Evolutionary conservation across 2,888 invertebrate genomes (phyloP), one percentile per base, ranked within the genome.

Genomic region (Sinopyrophorus schimmeli): DNA sequence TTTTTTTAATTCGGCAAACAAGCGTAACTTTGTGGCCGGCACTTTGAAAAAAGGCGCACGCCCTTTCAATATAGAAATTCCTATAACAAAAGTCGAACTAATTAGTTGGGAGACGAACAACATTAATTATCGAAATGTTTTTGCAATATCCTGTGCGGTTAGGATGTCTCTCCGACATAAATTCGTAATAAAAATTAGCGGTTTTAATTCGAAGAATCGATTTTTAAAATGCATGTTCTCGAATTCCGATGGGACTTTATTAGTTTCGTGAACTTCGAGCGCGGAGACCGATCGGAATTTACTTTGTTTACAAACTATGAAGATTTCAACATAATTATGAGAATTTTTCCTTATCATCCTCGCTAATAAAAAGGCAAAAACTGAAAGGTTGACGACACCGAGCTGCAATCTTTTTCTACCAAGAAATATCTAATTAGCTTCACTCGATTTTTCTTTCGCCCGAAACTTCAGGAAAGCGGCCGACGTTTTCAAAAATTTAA

Each of bases 181-280:
- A 24, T 35, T 27, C 12, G 27, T 20, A 16, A 28, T 28, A 39
- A 39, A 39, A 28, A 39, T 28, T 39, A 28, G 39, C 28, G 39
- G 39, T 39, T 39, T 20, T 9, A 10, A 9, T 39, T 39, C 27
- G 28, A n/a, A 20, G 39, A 39, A 39, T 11, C 12, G 15, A 26
- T 26, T 37, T 10, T n/a, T 12, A 14, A 23, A 41, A 41, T 31
- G 30, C 24, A 3, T 12, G 26, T 42, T 18, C 27, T 42, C 16
- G 27, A 32, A 42, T 42, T 32, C 32, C 42, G 23, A 15, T 32
- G 10, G 5, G 34, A n/a, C 9, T n/a, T 21, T 9, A 21, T 21
- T 21, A 21, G 21, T n/a, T 7, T 14, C 1, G 12, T 15, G 12
- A 14, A 7, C 14, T 23, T 21, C 9, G 21, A 2, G 12, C 14